Conservation (phyloP, 2,113 vertebrate genomes). For the Cygnus atratus region DNA sequence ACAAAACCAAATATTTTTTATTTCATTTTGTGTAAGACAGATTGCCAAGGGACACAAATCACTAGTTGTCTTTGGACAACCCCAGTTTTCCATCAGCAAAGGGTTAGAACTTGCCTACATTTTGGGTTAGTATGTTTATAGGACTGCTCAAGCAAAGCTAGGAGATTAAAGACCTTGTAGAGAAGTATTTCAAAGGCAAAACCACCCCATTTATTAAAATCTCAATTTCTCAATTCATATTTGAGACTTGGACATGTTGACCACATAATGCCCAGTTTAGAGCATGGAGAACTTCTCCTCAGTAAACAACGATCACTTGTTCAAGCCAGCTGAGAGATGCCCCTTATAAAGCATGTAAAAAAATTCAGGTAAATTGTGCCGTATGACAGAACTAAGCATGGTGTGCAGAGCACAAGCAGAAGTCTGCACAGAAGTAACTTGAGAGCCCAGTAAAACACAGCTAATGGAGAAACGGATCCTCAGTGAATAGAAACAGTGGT, state of each 20-base stretch:
- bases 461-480: not conserved
- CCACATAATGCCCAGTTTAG: not conserved
- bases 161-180: not conserved
- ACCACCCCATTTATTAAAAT: fast-evolving
- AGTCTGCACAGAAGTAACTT: not conserved
- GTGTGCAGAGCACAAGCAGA: not conserved
- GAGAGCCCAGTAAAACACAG: not conserved
- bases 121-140: not conserved
- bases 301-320: not conserved
- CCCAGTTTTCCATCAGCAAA: not conserved
- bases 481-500: not conserved
- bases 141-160: not conserved
- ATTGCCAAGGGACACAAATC: not conserved
- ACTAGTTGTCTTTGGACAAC: not conserved
- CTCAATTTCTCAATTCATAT: not conserved
- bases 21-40: not conserved
- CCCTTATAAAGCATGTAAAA: not conserved
- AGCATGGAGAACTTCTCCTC: not conserved
- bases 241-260: not conserved
- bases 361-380: not conserved
- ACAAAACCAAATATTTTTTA: not conserved
- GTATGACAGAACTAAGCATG: not conserved
- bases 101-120: not conserved
- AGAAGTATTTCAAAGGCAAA: not conserved
- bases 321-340: not conserved